phyloP scores from a whole-genome alignment of 37 sponge, comb jelly and placozoan genomes.

The Tethya wilhelma region DNA sequence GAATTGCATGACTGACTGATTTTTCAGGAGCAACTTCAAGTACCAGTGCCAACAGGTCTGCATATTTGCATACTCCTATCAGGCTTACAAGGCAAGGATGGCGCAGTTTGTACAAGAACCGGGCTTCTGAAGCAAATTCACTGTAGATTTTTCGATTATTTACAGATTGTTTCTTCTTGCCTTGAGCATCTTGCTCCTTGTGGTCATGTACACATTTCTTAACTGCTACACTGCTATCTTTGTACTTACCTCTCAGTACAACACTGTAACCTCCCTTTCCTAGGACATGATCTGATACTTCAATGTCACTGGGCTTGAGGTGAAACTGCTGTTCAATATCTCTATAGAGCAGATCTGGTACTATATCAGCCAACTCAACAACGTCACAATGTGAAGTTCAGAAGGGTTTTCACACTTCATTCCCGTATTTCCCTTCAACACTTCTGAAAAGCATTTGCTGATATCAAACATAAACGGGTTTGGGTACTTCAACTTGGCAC shows the following conservation, averaged over 20 bases:
- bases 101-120: slow-evolving; percentile 53
- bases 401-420: slow-evolving; percentile 32
- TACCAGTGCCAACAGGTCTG: slow-evolving; percentile 75
- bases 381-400: slow-evolving; percentile 12
- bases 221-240: slow-evolving; percentile 64
- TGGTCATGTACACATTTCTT: slow-evolving; percentile 54
- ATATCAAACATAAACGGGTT: slow-evolving; percentile 28
- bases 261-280: slow-evolving; percentile 73
- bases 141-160: slow-evolving; percentile 30
- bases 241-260: slow-evolving; percentile 70
- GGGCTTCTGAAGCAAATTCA: slow-evolving; percentile 64
- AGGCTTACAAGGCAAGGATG: slow-evolving; percentile 84
- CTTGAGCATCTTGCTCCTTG: slow-evolving; percentile 18
- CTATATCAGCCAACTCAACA: slow-evolving; percentile 52
- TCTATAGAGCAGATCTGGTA: slow-evolving; percentile 75
- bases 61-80: slow-evolving; percentile 70
- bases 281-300: slow-evolving; percentile 56
- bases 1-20: slow-evolving; percentile 51
- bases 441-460: background rate
- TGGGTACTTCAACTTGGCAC: slow-evolving; percentile 19
- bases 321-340: slow-evolving; percentile 65
- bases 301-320: slow-evolving; percentile 54
- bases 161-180: too few relatives aligned
- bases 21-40: slow-evolving; percentile 85
- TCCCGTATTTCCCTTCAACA: background rate